A percentile compares a stretch with the other conserved stretches of the same genome.
phyloP scores from a whole-genome alignment of 2,888 invertebrate species.

The Synergus gifuensis region DNA sequence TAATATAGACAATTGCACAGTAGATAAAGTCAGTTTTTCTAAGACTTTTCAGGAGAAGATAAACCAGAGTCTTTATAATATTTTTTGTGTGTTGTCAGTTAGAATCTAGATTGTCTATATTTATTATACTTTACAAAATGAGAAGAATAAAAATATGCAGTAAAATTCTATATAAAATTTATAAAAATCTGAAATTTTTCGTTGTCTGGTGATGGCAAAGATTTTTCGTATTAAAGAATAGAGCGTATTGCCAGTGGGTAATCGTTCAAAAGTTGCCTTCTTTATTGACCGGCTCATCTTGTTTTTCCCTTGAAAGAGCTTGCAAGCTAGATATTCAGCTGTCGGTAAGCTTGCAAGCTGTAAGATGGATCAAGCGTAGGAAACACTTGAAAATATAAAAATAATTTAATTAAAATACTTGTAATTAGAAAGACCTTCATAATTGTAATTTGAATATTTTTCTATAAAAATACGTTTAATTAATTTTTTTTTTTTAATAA shows the following conservation, averaged over 20 bases:
- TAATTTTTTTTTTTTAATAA: too few relatives aligned
- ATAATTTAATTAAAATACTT: background rate
- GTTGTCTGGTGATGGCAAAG: background rate
- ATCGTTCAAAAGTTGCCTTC: background rate
- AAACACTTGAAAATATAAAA: background rate
- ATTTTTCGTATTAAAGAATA: background rate
- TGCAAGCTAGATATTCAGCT: conserved; percentile 1
- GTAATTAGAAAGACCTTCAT: background rate
- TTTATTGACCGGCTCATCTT: conserved; percentile 3
- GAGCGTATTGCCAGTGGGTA: background rate
- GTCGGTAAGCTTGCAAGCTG: background rate
- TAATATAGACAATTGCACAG: background rate
- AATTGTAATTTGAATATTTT: too few relatives aligned
- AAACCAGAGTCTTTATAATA: too few relatives aligned
- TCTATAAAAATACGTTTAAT: too few relatives aligned
- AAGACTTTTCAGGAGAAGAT: background rate
- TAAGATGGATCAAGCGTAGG: background rate
- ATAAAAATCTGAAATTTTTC: background rate
- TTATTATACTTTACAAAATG: too few relatives aligned
- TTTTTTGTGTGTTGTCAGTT: too few relatives aligned
- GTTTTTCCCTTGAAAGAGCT: conserved; percentile 15
- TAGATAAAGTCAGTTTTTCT: background rate
- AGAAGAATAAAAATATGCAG: background rate
- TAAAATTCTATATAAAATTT: background rate
- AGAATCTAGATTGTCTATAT: too few relatives aligned